Evolutionary conservation across 2,113 vertebrate species (phyloP).

Genomic region (Myiozetetes cayanensis): DNA sequence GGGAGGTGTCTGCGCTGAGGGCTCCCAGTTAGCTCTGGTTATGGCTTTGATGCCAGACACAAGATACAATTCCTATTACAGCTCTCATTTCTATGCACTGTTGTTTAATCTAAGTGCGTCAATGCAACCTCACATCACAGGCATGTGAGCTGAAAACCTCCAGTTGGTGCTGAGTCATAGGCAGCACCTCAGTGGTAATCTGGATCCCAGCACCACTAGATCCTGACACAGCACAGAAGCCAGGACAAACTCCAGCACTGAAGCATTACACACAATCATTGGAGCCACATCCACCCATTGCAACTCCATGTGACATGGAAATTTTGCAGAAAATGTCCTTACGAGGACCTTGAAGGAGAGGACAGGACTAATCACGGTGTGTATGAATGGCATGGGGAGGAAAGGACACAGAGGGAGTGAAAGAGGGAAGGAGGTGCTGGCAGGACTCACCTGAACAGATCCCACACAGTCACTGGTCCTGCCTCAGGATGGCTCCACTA

Average conservation of each 20-base stretch:
- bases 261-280: rapidly evolving
- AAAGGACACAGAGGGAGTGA: neutral
- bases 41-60: neutral
- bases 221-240: neutral
- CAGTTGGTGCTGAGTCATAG: neutral
- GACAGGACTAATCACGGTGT: neutral
- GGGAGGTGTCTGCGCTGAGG: neutral
- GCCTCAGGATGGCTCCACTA: neutral
- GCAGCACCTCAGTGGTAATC: neutral
- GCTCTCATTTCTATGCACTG: neutral
- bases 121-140: neutral
- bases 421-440: neutral
- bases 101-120: neutral
- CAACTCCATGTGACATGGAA: rapidly evolving
- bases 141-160: neutral
- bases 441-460: rapidly evolving
- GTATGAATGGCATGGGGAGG: neutral
- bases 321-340: neutral
- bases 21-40: neutral
- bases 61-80: neutral
- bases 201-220: neutral
- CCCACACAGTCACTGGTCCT: neutral
- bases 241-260: neutral
- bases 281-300: neutral
- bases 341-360: rapidly evolving